These are phyloP conservation scores for Brachyistius frenatus DNA, from an alignment of 2,113 vertebrate genomes.

Conservation along the genomic window DNA sequence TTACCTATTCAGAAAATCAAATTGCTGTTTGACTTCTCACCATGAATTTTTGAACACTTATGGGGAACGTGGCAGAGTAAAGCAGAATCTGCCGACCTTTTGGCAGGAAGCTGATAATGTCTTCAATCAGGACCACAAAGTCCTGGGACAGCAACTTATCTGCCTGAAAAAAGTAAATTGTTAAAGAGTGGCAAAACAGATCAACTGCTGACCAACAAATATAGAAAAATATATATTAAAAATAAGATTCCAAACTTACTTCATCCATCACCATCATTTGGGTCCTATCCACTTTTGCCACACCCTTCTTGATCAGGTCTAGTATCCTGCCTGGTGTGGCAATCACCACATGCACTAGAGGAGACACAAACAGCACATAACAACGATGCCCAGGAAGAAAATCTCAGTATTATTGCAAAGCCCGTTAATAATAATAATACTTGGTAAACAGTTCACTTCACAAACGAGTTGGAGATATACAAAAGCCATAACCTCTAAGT, in stretches of 20 bases:
- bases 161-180: slow-evolving; percentile 59
- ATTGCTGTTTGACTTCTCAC: slow-evolving; percentile 58
- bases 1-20: background rate
- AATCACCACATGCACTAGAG: slow-evolving; percentile 80
- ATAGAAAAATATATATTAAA: background rate
- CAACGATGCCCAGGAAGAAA: background rate
- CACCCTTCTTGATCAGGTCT: slow-evolving; percentile 82
- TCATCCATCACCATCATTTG: slow-evolving; percentile 85
- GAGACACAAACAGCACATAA: background rate
- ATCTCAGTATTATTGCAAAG: background rate
- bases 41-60: slow-evolving; percentile 83
- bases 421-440: no score
- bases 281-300: slow-evolving; percentile 78
- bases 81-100: slow-evolving; percentile 81
- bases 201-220: background rate
- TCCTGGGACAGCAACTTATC: slow-evolving; percentile 84
- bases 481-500: no score
- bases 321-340: slow-evolving; percentile 83
- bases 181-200: background rate
- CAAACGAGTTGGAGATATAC: no score
- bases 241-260: slow-evolving; percentile 56
- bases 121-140: slow-evolving; percentile 81
- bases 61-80: slow-evolving; percentile 83
- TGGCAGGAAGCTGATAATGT: slow-evolving; percentile 81
- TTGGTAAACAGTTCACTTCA: no score